Evolutionary conservation across 2,888 invertebrate genomes (phyloP), one percentile per base, ranked within the genome.

Genomic region (Branchipolynoe longqiensis): DNA sequence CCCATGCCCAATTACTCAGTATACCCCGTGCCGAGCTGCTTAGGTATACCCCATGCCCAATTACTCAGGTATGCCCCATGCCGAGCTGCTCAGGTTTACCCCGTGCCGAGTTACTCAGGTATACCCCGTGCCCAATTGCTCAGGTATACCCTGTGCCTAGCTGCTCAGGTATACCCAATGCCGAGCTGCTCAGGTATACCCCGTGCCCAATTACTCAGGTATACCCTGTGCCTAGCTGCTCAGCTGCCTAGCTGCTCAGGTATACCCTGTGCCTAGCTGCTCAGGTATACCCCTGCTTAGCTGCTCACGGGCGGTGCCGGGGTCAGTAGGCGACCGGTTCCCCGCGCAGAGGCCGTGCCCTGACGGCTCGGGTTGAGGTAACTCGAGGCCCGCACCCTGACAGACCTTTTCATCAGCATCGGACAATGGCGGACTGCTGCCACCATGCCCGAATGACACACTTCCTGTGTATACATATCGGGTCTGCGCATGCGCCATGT

Each of bases 221-320:
- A 22, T 33, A 38, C 38, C 8, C 22, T 38, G 6, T 1, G 69
- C 69, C 69, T 38, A 1, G 36, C 69, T 62, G 69, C 69, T 3
- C 69, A 69, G 36, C 69, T 69, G 69, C 69, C 69, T 69, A 69
- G 14, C 69, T 36, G 69, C 69, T 69, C 69, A 69, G 69, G 69
- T 69, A 69, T 12, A 69, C 1, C 69, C 22, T 18, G 69, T 18
- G 69, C 14, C 36, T 33, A 69, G 69, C 69, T 22, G 69, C 69
- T 69, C 69, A 69, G 33, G 38, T n/a, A n/a, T n/a, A n/a, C n/a
- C n/a, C n/a, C n/a, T n/a, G n/a, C n/a, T n/a, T n/a, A n/a, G n/a
- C n/a, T n/a, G n/a, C n/a, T 36, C 69, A 69, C 38, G 69, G 33
- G 33, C 6, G 69, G 69, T n/a, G n/a, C n/a, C n/a, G 62, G n/a